Base-by-base conservation (phyloP, 2,888 invertebrate genomes). In the Orchesella flavescens region DNA sequence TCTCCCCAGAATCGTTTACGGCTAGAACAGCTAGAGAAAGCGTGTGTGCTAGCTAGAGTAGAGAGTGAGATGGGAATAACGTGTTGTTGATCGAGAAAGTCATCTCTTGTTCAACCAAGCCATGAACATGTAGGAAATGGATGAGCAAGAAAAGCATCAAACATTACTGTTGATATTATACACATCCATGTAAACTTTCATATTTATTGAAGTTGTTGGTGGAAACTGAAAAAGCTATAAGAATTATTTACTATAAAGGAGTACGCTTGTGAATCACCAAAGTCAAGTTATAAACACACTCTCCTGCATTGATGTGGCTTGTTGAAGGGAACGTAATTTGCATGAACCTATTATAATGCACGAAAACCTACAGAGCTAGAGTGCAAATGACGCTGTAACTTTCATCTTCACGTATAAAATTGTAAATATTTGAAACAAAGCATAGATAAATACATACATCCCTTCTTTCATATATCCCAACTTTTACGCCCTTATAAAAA, bases 191-290 rank as follows among this genome's bases (percentile, higher is more conserved):
- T 65, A 65, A 65, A 65, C 65, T 65, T 65, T 65, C 65, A 65
- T 65, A 65, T 65, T 73, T 73, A 61, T 76, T 76, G 55, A 76
- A 55, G 76, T 76, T 63, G 53, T 76, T 74, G 53, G 43, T 65
- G 43, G 65, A 9, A 65, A 63, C 65, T 65, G 65, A 15, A 43
- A 61, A 63, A 44, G 65, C 24, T 44, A 65, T 44, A 65, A 43
- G 53, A 74, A 65, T 75, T 75, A 57, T 49, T 49, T 12, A 7
- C 49, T 49, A 49, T 34, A n/a, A n/a, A 34, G 34, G 34, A 7
- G 3, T 71, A 71, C 34, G 15, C 19, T 19, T 43, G n/a, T 57
- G 57, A 57, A 57, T 57, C 57, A 57, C 57, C 34, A 34, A 34
- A 34, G 34, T 34, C 34, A 34, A 34, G 34, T 34, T 34, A 34